These are phyloP conservation scores for Aselliscus stoliczkanus DNA, from an alignment of 2,797 vertebrate species.

Conservation along the genomic window DNA sequence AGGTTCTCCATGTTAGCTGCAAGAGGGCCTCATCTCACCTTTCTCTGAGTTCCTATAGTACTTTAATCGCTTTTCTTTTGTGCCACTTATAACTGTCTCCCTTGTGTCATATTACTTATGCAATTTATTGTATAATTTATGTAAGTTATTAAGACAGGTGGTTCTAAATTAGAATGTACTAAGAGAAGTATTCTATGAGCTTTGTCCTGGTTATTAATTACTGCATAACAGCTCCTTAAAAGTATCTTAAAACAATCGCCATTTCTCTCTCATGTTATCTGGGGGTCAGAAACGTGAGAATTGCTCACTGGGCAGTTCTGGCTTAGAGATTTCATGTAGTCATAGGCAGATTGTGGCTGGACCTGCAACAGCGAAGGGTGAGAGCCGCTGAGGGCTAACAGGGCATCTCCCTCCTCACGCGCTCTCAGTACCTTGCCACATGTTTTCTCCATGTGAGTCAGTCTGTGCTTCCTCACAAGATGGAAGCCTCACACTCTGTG, in stretches of 20 bases:
- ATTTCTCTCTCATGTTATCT: not conserved
- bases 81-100: not conserved
- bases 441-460: not conserved
- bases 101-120: not conserved
- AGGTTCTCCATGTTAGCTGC: not conserved
- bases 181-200: not conserved
- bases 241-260: not conserved
- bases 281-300: not conserved
- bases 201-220: not conserved
- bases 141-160: not conserved
- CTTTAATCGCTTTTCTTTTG: not conserved
- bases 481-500: not conserved
- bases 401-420: not conserved
- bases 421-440: fast-evolving
- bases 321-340: not conserved
- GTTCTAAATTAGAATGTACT: not conserved
- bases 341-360: not conserved
- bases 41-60: not conserved
- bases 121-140: not conserved
- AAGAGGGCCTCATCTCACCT: not conserved
- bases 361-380: fast-evolving
- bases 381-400: not conserved
- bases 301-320: no score
- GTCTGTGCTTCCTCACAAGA: not conserved
- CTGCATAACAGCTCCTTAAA: not conserved